These are phyloP conservation scores for Drosophila atripex DNA, from an alignment of 2,888 invertebrate genomes.

Conservation along the genomic window DNA sequence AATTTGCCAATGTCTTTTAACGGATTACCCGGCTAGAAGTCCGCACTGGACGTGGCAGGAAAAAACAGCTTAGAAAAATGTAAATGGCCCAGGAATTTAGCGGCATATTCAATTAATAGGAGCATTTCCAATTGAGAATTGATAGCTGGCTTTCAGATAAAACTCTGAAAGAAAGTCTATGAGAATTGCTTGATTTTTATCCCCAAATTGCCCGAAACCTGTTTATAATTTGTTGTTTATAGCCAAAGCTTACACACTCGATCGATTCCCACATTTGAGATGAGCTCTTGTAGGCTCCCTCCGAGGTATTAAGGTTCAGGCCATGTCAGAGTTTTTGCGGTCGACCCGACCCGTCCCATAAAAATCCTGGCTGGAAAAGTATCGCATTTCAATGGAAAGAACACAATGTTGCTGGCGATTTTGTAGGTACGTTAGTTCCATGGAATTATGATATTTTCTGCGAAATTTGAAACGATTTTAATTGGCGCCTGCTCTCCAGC, in stretches of 20 bases:
- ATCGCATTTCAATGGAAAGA: slow-evolving; percentile 59
- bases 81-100: slow-evolving; percentile 11
- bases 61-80: slow-evolving; percentile 18
- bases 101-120: slow-evolving; percentile 2
- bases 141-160: neutral
- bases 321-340: slow-evolving; percentile 50
- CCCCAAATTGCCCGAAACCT: neutral
- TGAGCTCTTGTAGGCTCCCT: slow-evolving; percentile 19
- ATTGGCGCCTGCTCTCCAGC: slow-evolving; percentile 67
- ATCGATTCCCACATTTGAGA: slow-evolving; percentile 55
- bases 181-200: neutral
- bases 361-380: slow-evolving; percentile 43
- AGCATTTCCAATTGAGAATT: neutral
- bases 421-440: slow-evolving; percentile 69
- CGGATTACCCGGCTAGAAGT: slow-evolving; percentile 37
- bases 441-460: slow-evolving; percentile 78
- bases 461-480: slow-evolving; percentile 75
- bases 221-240: slow-evolving; percentile 66
- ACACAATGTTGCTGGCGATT: slow-evolving; percentile 53
- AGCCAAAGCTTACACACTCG: slow-evolving; percentile 71
- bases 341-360: slow-evolving; percentile 22
- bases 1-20: slow-evolving; percentile 45
- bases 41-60: slow-evolving; percentile 23
- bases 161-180: neutral
- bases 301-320: slow-evolving; percentile 44